A percentile compares a stretch with the other conserved stretches of the same genome.
Conservation (phyloP, 2,888 invertebrate genomes). For the Seladonia tumulorum region DNA sequence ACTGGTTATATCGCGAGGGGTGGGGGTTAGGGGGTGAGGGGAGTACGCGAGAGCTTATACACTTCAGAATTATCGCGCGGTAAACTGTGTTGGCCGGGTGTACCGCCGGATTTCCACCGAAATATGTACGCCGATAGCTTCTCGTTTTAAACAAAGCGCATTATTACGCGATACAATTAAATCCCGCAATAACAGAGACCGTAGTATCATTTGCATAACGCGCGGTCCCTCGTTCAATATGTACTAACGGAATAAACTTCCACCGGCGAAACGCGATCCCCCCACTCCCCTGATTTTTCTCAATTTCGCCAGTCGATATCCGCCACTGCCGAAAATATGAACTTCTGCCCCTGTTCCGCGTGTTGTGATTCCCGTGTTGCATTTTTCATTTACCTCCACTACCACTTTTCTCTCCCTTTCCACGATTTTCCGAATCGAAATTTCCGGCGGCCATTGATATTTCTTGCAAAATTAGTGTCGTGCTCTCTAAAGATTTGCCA, state of each 20-base stretch:
- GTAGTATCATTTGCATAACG: slow-evolving; percentile 38
- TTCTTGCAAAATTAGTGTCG: background rate
- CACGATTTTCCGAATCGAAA: background rate
- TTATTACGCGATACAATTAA: slow-evolving; percentile 53
- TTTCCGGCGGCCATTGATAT: background rate
- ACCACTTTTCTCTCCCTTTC: background rate
- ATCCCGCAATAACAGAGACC: slow-evolving; percentile 30
- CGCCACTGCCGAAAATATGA: background rate
- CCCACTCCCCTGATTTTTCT: background rate
- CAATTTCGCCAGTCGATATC: background rate
- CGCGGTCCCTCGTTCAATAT: slow-evolving; percentile 5
- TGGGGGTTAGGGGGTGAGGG: background rate
- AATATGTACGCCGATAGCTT: slow-evolving; percentile 35
- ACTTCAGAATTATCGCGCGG: slow-evolving; percentile 47
- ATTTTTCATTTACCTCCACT: background rate
- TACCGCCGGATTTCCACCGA: slow-evolving; percentile 33
- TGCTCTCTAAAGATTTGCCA: background rate
- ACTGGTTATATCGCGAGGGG: slow-evolving; percentile 41
- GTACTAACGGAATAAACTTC: slow-evolving; percentile 18
- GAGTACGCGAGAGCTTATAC: slow-evolving; percentile 27
- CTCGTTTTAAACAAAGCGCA: slow-evolving; percentile 50
- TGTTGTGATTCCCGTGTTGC: background rate
- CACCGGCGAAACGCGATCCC: background rate
- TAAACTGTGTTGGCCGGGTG: background rate
- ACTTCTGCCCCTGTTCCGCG: background rate